Base-by-base conservation (phyloP, 2,888 invertebrate genomes). In the Branchellion lobata region DNA sequence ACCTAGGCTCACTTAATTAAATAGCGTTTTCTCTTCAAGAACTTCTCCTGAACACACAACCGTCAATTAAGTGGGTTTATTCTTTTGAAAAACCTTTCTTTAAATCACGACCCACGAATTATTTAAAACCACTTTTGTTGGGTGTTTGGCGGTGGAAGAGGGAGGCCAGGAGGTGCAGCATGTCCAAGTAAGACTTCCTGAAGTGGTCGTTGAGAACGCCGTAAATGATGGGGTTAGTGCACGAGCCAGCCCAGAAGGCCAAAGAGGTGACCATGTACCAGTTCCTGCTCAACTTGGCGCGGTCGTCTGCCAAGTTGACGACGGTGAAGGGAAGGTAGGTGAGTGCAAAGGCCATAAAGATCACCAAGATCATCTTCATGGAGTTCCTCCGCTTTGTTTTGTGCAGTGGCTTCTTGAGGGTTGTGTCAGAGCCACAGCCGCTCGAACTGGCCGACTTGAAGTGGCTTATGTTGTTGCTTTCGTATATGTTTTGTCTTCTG, bases 301-400 rank as follows among this genome's bases (percentile, higher is more conserved):
- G 34, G 14, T 75, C 68, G 11, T 75, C 81, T 5, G 78, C 79
- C 24, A 81, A 40, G 73, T 81, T 81, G 31, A 75, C 21, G n/a
- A 81, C 24, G n/a, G 81, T 75, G 79, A 78, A 81, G 31, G 81
- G 81, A 31, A 81, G 68, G 61, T 81, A 81, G 8, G 81, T 79
- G 31, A 81, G 57, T 21, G 40, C 24, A 51, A 79, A 81, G 29
- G 79, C 68, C 8, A 81, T n/a, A 65, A 81, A 81, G 14, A 81
- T 75, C 18, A 53, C 79, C n/a, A 81, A 51, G 18, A 81, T 81
- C 78, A 81, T 81, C 40, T 69, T 73, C 65, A 78, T 47, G n/a
- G 81, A 81, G 27, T 73, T 47, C 76, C 34, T 80, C 27, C 71
- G 69, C 21, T 36, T 51, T 14, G 47, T 14, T 57, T n/a, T 57